Evolutionary conservation across 2,888 invertebrate genomes (phyloP), one percentile per base, ranked within the genome.

Genomic region (Drosophila melanosoma): DNA sequence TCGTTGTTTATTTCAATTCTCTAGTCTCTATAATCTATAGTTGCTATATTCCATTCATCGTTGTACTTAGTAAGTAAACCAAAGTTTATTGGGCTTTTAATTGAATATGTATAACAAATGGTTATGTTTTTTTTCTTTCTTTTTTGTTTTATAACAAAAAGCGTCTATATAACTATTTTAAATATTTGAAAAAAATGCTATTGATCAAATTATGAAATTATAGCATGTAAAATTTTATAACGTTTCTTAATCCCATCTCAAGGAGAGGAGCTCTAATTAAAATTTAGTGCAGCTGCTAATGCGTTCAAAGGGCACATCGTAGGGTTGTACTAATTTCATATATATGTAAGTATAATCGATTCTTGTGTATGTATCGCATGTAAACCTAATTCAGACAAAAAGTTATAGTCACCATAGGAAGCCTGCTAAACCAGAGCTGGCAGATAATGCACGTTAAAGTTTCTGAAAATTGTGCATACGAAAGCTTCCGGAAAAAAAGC

Each of bases 1-100:
- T 91, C 91, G 91, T 91, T 91, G 90, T 91, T 89, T 84, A 79
- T 38, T 83, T 86, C 79, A 89, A 69, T 69, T 70, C 65, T 38
- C 61, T 72, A 73, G 52, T 64, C 58, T 29, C 54, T 75, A 62
- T 51, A 63, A 69, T 72, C 69, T 70, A 70, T 59, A 67, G 48
- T 68, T 64, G 59, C 38, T 67, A 73, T 67, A 74, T 81, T 65
- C 48, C 69, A 23, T 58, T 69, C 52, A 69, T 85, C 83, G 73
- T 82, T 80, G 77, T 76, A 75, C 74, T 73, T 76, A 74, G 53
- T 65, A 59, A 62, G 33, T 66, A 66, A 79, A 58, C 56, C 53
- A 69, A 76, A 29, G 48, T 23, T 38, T 52, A 60, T 60, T 17
- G 59, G 52, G 53, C 42, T 45, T 51, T 48, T 42, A 53, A 59